Percentiles rank a stretch among this genome's conserved stretches.
phyloP scores from a whole-genome alignment of 2,113 vertebrate genomes.

The Aegithalos caudatus region DNA sequence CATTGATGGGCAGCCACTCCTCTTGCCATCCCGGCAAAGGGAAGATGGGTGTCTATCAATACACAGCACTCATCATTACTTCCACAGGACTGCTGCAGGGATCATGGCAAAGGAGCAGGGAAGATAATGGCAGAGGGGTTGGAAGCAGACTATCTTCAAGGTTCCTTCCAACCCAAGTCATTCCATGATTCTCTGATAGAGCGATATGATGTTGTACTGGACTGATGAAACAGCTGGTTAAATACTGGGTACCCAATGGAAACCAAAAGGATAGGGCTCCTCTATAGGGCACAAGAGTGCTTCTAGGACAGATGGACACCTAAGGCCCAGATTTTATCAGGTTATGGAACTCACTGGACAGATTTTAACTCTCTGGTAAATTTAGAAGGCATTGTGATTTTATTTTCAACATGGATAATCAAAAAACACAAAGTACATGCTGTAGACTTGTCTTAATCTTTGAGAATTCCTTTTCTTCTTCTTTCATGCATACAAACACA shows the following conservation, averaged over 20 bases:
- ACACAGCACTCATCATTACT: neutral
- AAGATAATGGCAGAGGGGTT: neutral
- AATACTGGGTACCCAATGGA: neutral
- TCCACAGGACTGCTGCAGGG: neutral
- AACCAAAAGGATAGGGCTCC: neutral
- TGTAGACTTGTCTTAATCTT: neutral
- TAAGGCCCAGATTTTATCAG: neutral
- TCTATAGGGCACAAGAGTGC: neutral
- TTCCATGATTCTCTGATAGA: neutral
- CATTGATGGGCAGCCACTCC: fast-evolving
- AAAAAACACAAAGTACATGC: neutral
- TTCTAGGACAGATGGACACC: neutral
- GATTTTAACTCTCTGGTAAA: neutral
- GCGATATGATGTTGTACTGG: neutral
- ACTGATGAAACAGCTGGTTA: neutral
- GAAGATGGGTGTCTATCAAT: neutral
- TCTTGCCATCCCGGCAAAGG: neutral
- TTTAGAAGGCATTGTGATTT: neutral
- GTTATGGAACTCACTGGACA: neutral
- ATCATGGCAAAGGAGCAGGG: neutral
- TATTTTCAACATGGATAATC: neutral
- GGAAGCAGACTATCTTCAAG: neutral
- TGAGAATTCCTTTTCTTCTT: neutral
- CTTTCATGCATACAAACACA: neutral
- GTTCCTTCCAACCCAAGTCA: neutral